phyloP scores from a whole-genome alignment of 2,797 vertebrate genomes.

The Yasuhikotakia modesta region DNA sequence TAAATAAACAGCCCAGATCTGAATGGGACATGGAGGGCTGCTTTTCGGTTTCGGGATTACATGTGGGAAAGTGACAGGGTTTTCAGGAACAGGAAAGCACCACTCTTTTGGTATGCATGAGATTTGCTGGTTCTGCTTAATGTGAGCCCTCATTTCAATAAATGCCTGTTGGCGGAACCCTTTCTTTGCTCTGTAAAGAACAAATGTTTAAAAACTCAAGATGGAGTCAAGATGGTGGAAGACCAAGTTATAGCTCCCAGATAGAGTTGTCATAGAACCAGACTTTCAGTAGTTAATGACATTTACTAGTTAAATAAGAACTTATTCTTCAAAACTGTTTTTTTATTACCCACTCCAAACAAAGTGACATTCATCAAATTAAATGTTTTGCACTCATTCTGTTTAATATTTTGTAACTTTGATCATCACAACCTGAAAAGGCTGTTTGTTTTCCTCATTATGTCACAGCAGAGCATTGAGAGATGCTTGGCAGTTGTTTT shows the following conservation, averaged over 20 bases:
- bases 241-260: not conserved
- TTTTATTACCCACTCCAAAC: not conserved
- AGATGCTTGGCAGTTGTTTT: constrained; percentile 28
- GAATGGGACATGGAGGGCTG: constrained; percentile 7
- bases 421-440: constrained; percentile 11
- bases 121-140: constrained; percentile 39
- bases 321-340: not conserved
- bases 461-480: constrained; percentile 11
- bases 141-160: constrained; percentile 46
- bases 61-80: constrained; percentile 46
- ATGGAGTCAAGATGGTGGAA: constrained; percentile 11
- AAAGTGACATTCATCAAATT: not conserved
- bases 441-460: constrained; percentile 13
- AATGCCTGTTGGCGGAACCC: constrained; percentile 24
- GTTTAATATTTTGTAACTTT: constrained; percentile 17
- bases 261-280: not conserved
- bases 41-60: constrained; percentile 18
- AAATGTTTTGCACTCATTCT: constrained; percentile 22
- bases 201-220: constrained; percentile 2
- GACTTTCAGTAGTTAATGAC: not conserved
- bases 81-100: constrained; percentile 42
- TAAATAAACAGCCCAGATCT: constrained; percentile 39
- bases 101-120: constrained; percentile 39
- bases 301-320: not conserved
- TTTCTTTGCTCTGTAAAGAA: constrained; percentile 39